Evolutionary conservation across 2,113 vertebrate genomes (phyloP), one percentile per base, ranked within the genome.

Genomic region (Tricholaema leucomelas): DNA sequence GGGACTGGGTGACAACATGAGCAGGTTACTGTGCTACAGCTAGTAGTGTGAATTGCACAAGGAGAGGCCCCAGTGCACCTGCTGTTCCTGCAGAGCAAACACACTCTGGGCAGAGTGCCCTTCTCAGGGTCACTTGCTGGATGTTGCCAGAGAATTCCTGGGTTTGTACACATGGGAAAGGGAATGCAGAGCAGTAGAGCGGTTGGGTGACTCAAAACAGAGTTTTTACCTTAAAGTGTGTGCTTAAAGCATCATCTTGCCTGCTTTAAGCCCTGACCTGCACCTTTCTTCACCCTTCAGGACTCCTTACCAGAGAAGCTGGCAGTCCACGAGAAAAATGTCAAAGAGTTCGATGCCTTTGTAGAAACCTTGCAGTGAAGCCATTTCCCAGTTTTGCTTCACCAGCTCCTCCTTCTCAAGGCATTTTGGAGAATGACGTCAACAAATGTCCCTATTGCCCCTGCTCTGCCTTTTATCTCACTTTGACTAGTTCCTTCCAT

Each of bases 311-410:
- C 99, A 6, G 99, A 99, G 97, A 99, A 99, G 94, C 96, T 99
- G 96, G 99, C 99, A 55, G 98, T 99, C 69, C 99, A 99, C 0
- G 99, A 99, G 97, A 99, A 98, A 88, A 99, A 99, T 12, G 99
- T 99, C 16, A 98, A 99, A 61, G 99, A 99, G 95, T 99, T 99
- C 78, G 99, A 99, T 74, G 98, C 99, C n/a, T 99, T 99, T 87
- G 99, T 99, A 85, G 99, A 99, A 93, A 99, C 98, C 75, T 98
- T 99, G 85, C 99, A 99, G 97, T 99, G 98, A 97, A 94, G 88
- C 69, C 52, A 36, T 72, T 87, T 35, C 44, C 79, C 70, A 31
- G 69, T 82, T 35, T 11, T 81, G 83, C 89, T 94, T 85, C 87
- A 83, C 91, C 84, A 87, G 72, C 85, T 58, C 84, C 84, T 93